phyloP scores from a whole-genome alignment of 2,888 invertebrate genomes.

The Leptopilina drosophilae region DNA sequence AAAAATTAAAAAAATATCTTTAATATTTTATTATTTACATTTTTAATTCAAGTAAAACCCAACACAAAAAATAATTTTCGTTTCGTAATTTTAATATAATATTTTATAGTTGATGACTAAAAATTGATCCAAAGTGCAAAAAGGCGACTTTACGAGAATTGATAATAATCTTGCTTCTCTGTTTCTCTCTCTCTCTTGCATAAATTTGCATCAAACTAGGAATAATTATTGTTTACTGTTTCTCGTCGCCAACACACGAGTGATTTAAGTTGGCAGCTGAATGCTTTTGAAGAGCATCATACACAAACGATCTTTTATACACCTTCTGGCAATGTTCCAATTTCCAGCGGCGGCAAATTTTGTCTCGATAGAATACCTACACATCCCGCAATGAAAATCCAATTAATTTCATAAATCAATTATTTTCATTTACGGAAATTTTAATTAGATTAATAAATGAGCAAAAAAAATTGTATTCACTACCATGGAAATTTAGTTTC shows the following conservation, averaged over 20 bases:
- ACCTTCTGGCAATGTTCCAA: constrained; percentile 25
- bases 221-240: constrained; percentile 33
- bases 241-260: constrained; percentile 8
- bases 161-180: neutral
- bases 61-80: no score
- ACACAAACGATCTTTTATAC: neutral
- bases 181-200: neutral
- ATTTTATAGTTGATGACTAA: neutral
- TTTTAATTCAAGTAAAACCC: no score
- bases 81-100: neutral
- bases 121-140: neutral
- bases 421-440: no score
- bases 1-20: no score
- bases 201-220: constrained; percentile 23
- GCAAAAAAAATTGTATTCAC: no score
- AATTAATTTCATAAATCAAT: no score
- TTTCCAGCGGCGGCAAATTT: neutral
- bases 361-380: neutral
- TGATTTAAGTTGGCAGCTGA: constrained; percentile 23
- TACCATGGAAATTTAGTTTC: no score
- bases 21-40: no score
- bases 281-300: constrained; percentile 8
- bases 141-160: neutral
- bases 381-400: neutral
- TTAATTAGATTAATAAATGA: no score